Evolutionary conservation across 2,888 invertebrate genomes (phyloP).

Genomic region (Acleris holmiana): DNA sequence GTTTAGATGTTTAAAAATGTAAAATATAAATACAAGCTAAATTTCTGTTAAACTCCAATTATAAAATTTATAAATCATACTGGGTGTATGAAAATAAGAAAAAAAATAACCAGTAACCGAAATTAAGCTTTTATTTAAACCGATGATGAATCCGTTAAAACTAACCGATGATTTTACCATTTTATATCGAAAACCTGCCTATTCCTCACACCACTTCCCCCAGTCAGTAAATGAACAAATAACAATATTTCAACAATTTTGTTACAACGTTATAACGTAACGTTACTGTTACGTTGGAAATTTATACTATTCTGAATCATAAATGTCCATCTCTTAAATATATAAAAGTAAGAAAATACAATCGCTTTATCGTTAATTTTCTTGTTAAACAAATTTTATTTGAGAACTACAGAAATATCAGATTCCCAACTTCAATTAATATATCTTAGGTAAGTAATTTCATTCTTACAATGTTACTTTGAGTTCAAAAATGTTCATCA

Average conservation of each 20-base stretch:
- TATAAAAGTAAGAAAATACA: too few relatives aligned
- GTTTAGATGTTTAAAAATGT: constrained; percentile 25
- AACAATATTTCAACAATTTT: constrained; percentile 35
- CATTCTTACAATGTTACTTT: too few relatives aligned
- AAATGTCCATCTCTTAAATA: too few relatives aligned
- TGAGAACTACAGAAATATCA: too few relatives aligned
- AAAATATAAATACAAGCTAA: constrained; percentile 25
- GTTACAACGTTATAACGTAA: constrained; percentile 5
- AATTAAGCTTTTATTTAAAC: constrained; percentile 32
- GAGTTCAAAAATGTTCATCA: too few relatives aligned
- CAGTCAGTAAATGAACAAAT: constrained; percentile 57
- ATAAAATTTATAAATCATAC: constrained; percentile 2
- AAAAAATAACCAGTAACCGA: constrained; percentile 14
- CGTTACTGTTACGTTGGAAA: not conserved
- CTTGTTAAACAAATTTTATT: too few relatives aligned
- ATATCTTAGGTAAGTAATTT: too few relatives aligned
- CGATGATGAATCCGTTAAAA: constrained; percentile 20
- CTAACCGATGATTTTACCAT: constrained; percentile 18
- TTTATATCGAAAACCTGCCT: constrained; percentile 22
- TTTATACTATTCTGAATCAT: too few relatives aligned
- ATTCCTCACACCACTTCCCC: constrained; percentile 75
- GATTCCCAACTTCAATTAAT: too few relatives aligned
- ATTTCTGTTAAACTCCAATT: constrained; percentile 18
- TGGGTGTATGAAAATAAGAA: not conserved
- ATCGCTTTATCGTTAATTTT: too few relatives aligned